A percentile compares a stretch with the other conserved stretches of the same genome.
phyloP scores from a whole-genome alignment of 1,140 invertebrate genomes.

The Eufriesea mexicana region DNA sequence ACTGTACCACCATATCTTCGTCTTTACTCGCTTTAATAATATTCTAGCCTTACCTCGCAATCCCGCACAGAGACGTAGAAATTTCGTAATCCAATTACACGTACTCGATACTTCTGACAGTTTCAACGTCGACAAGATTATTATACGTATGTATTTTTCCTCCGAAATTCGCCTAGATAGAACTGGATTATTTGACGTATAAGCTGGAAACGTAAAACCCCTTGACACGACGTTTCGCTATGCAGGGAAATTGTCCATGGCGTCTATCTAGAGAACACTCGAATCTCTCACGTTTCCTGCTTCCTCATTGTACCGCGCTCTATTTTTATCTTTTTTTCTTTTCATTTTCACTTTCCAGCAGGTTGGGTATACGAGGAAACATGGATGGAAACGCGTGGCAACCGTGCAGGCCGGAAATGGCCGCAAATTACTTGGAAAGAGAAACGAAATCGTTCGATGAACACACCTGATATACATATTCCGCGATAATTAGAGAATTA shows the following conservation, averaged over 20 bases:
- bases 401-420: conserved; percentile 19
- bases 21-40: no score
- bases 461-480: conserved; percentile 34
- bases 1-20: no score
- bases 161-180: no score
- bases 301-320: not conserved
- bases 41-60: no score
- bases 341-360: conserved; percentile 21
- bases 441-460: conserved; percentile 44
- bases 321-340: not conserved
- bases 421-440: conserved; percentile 22
- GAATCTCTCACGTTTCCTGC: not conserved
- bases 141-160: no score
- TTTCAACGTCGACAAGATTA: no score
- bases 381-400: not conserved
- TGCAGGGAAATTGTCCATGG: not conserved
- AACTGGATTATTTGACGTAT: no score
- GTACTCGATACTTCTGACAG: no score
- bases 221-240: not conserved
- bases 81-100: not conserved
- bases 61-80: not conserved
- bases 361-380: not conserved
- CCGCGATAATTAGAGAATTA: conserved; percentile 38
- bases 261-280: not conserved
- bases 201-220: not conserved